Evolutionary conservation across 53 echinoderm and acorn worm genomes (phyloP), one percentile per base, ranked within the genome.

Genomic region (Paelopatides confundens): DNA sequence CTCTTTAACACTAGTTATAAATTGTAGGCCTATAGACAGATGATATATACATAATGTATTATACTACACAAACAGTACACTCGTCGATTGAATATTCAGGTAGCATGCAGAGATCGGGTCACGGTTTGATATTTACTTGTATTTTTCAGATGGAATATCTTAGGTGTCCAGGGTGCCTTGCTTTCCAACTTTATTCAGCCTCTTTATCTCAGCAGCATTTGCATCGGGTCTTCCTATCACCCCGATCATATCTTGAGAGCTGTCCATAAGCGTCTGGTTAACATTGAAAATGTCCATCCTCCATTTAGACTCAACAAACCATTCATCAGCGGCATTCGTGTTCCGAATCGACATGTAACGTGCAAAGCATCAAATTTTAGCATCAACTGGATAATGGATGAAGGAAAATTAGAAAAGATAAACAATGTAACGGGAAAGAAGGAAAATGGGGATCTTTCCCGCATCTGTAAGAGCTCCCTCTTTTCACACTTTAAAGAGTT

Each of bases 311-410:
- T 95, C 49, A 98, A 95, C 92, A 92, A 92, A 71, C 98, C 98
- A 3, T 87, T 98, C 33, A 87, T 98, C 54, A 98, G 98, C 34
- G 95, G 98, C 18, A 94, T 98, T 62, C 94, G 98, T 85, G 95
- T 95, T 86, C 84, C 95, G 9, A 92, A 98, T 46, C 89, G 91
- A 36, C 90, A 95, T 24, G 92, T 90, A 77, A 95, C 98, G 9
- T 95, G 98, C 40, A 95, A 95, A 52, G 98, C 98, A 11, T 95
- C 98, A 32, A 95, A 94, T 70, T 94, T 95, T 89, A 98, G 98
- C 81, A 85, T 93, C 87, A 98, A 98, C 84, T 98, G 98, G 98
- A 92, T 77, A 8, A 8, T 87, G 3, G 92, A 67, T 2, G 98
- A 98, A 62, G 69, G 76, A 5, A 91, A 77, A 51, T 85, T 95